Evolutionary conservation across 2,797 vertebrate genomes (phyloP).

Genomic region (Potorous gilbertii): DNA sequence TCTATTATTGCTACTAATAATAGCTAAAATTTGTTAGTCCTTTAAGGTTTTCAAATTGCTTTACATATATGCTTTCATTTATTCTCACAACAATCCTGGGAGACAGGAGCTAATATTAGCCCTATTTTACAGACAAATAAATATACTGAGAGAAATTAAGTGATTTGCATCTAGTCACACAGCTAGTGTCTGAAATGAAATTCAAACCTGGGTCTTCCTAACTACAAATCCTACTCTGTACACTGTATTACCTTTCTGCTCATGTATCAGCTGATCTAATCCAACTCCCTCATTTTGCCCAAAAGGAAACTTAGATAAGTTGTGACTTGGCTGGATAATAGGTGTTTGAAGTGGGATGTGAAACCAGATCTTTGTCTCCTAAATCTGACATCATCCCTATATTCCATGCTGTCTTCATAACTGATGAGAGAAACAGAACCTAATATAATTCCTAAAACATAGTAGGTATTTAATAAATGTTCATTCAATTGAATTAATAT

Average conservation of each 20-base stretch:
- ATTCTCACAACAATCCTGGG: neutral
- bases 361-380: neutral
- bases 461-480: neutral
- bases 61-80: neutral
- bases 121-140: neutral
- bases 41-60: neutral
- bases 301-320: neutral
- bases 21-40: neutral
- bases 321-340: neutral
- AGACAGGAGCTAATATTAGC: neutral
- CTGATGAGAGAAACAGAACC: neutral
- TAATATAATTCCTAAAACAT: neutral
- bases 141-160: neutral
- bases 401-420: neutral
- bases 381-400: neutral
- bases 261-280: neutral
- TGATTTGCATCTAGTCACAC: neutral
- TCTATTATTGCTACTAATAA: neutral
- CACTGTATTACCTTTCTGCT: neutral
- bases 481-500: conserved; percentile 38
- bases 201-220: neutral
- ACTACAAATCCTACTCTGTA: neutral
- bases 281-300: neutral
- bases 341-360: neutral
- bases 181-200: neutral